phyloP scores from a whole-genome alignment of 2,888 invertebrate species.

The Quadriops clusia region DNA sequence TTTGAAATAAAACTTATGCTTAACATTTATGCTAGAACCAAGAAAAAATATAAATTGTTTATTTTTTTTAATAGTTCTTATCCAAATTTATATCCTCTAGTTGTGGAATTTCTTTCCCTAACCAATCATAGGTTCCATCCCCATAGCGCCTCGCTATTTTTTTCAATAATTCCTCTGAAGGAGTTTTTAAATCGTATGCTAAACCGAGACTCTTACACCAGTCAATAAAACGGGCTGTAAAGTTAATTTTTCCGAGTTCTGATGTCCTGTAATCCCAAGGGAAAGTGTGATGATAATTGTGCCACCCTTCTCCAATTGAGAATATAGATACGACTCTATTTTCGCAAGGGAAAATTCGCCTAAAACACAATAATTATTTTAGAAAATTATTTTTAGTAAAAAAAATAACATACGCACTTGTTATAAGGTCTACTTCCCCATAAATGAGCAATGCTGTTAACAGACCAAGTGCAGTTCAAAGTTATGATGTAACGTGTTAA shows the following conservation, averaged over 20 bases:
- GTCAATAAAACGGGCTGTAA: conserved; percentile 61
- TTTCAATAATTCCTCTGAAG: conserved; percentile 53
- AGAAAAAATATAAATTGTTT: no score
- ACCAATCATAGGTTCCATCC: no score
- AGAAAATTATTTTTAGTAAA: no score
- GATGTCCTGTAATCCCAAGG: conserved; percentile 90
- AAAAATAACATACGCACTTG: conserved; percentile 45
- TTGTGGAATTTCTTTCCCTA: no score
- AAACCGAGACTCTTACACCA: conserved; percentile 55
- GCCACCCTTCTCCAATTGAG: conserved; percentile 66
- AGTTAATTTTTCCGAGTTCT: conserved; percentile 51
- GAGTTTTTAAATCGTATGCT: conserved; percentile 65
- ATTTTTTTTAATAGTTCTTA: no score
- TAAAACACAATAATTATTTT: conserved; percentile 27
- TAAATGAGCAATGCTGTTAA: conserved; percentile 81
- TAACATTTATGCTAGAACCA: no score
- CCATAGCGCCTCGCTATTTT: conserved; percentile 62
- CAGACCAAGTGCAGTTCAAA: conserved; percentile 80
- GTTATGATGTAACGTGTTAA: conserved; percentile 61
- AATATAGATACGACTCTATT: conserved; percentile 61
- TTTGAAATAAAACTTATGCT: no score
- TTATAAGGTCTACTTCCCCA: conserved; percentile 69
- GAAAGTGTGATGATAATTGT: conserved; percentile 90
- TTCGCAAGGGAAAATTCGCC: conserved; percentile 68
- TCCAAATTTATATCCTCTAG: no score